A percentile compares a stretch with the other conserved stretches of the same genome.
phyloP scores from a whole-genome alignment of 92 coral and sea anemone genomes.

The Parazoanthus swiftii region DNA sequence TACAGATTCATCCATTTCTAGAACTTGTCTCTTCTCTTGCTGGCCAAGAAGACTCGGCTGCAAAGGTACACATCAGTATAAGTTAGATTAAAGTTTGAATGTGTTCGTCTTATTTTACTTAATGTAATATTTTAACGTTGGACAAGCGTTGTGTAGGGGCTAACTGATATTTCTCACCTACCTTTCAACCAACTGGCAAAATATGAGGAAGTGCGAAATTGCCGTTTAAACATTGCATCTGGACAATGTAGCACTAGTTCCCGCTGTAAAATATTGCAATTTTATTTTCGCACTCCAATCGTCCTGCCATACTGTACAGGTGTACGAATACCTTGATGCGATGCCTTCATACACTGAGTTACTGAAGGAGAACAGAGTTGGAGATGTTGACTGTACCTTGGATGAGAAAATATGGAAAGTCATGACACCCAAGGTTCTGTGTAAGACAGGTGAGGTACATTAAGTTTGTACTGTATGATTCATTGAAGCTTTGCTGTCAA shows the following conservation, averaged over 20 bases:
- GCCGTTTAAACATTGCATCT: neutral
- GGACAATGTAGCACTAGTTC: neutral
- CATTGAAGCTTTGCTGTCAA: neutral
- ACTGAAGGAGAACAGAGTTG: constrained; percentile 78
- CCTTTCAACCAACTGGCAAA: too few relatives aligned
- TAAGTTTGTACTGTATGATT: neutral
- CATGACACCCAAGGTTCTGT: constrained; percentile 76
- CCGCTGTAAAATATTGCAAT: neutral
- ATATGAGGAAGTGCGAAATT: too few relatives aligned
- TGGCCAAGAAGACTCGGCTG: constrained; percentile 77
- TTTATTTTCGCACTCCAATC: neutral
- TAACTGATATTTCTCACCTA: too few relatives aligned
- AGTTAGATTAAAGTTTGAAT: too few relatives aligned
- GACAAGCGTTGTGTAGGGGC: too few relatives aligned
- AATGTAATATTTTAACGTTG: too few relatives aligned
- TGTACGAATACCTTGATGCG: constrained; percentile 64
- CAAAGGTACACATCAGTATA: constrained; percentile 52
- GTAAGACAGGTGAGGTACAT: constrained; percentile 70
- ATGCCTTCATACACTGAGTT: constrained; percentile 85
- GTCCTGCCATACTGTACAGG: constrained; percentile 40
- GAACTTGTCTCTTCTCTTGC: constrained; percentile 73
- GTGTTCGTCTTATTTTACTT: too few relatives aligned
- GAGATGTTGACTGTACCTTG: constrained; percentile 92
- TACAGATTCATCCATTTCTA: constrained; percentile 70
- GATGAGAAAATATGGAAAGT: constrained; percentile 90